Evolutionary conservation across 2,888 invertebrate species (phyloP).

Genomic region (Stenoptilia bipunctidactyla): DNA sequence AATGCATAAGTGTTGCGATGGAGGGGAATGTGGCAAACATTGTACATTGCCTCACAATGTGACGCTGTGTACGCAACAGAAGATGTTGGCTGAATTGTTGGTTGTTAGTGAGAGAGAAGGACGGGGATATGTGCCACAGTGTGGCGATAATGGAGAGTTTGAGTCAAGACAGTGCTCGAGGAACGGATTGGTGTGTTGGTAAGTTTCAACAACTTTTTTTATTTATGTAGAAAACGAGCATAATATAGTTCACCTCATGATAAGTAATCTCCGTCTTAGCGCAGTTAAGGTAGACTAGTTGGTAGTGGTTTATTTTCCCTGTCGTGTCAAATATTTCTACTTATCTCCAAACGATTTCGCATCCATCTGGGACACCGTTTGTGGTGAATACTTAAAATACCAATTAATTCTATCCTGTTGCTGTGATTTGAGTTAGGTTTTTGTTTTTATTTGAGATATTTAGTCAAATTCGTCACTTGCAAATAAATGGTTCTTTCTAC

Average conservation of each 20-base stretch:
- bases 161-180: constrained; percentile 83
- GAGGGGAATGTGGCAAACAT: constrained; percentile 78
- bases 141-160: constrained; percentile 79
- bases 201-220: constrained; percentile 16
- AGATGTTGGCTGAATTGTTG: constrained; percentile 81
- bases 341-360: too few relatives aligned
- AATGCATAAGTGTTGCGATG: constrained; percentile 85
- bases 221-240: background rate
- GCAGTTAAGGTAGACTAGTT: background rate
- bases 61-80: constrained; percentile 83
- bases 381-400: too few relatives aligned
- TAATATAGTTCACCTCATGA: background rate
- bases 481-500: too few relatives aligned
- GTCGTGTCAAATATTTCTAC: too few relatives aligned
- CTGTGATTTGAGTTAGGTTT: too few relatives aligned
- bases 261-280: background rate
- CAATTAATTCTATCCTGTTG: too few relatives aligned
- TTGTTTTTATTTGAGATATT: too few relatives aligned
- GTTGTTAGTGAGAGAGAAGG: constrained; percentile 84
- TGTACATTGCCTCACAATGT: constrained; percentile 83
- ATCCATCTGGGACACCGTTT: too few relatives aligned
- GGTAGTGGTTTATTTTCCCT: too few relatives aligned
- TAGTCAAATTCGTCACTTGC: too few relatives aligned
- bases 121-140: constrained; percentile 87
- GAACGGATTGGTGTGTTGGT: constrained; percentile 89